Percentiles rank a stretch among this genome's conserved stretches.
Conservation (phyloP, 2,113 vertebrate species). For the Hyperopisus bebe region DNA sequence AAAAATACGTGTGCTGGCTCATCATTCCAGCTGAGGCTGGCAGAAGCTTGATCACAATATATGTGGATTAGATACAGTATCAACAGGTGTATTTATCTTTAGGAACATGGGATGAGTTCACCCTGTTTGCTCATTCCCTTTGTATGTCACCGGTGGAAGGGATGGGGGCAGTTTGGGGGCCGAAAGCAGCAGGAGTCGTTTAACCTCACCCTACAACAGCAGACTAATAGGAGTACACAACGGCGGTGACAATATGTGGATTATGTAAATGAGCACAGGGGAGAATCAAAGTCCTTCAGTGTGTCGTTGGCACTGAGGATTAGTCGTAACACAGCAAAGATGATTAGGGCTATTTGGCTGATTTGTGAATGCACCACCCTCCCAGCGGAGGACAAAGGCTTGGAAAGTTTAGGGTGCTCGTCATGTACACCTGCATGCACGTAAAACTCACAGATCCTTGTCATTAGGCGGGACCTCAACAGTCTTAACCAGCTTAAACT, state of each 20-base stretch:
- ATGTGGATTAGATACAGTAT: not conserved
- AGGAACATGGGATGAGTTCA: not conserved
- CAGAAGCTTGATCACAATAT: not conserved
- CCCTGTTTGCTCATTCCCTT: not conserved
- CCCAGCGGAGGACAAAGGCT: not conserved
- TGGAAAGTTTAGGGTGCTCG: not conserved
- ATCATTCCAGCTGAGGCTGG: not conserved
- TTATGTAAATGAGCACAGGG: constrained; percentile 58
- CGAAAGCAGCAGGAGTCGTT: constrained; percentile 55
- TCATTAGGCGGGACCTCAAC: not conserved
- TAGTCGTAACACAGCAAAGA: constrained; percentile 44
- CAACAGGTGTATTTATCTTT: not conserved
- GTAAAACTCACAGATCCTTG: not conserved
- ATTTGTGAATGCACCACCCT: constrained; percentile 31
- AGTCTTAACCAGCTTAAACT: not conserved
- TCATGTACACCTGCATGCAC: not conserved
- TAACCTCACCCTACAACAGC: constrained; percentile 54
- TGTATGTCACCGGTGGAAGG: constrained; percentile 36
- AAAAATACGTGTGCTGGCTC: not conserved
- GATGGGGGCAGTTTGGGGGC: constrained; percentile 42
- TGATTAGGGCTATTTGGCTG: constrained; percentile 48
- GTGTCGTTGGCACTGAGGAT: constrained; percentile 50
- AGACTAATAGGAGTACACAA: constrained; percentile 65
- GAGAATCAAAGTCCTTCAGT: constrained; percentile 37
- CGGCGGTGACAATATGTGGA: constrained; percentile 50